Base-by-base conservation (phyloP, 2,113 vertebrate species). In the Ammospiza caudacuta region DNA sequence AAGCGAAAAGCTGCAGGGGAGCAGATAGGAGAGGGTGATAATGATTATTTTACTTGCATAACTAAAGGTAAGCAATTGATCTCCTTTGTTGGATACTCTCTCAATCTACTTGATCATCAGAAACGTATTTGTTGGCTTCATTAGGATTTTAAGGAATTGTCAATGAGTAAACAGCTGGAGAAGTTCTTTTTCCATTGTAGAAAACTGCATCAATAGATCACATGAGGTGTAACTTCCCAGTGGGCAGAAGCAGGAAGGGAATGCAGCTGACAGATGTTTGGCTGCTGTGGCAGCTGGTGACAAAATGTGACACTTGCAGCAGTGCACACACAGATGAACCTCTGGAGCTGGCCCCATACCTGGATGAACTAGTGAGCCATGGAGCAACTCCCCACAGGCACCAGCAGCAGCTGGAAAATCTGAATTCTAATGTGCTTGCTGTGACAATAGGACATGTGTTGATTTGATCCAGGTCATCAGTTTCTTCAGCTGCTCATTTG, bases 11-110 rank as follows among this genome's bases (percentile, higher is more conserved):
- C 99, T 87, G 98, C 99, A 13, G 99, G 99, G 68, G 99, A 99
- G 83, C 99, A 99, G 97, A 99, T 99, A 76, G 98, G 98, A 77
- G 99, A 99, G 97, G 99, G 99, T 59, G 99, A 99, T 97, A 99
- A 99, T 49, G 99, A 99, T 96, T 99, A 99, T 95, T 99, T 99
- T 69, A 99, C 99, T 18, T 99, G 99, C 89, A 99, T 99, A 95
- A 99, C 99, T 96, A 99, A 99, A 99, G 99, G 99, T 99, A 92
- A 95, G 57, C 8, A 51, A 27, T 14, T 79, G 20, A 52, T 64
- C 15, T 86, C 7, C 3, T 68, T 55, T 58, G 31, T 61, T 77
- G 55, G 23, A 28, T 79, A 18, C 12, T 64, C 14, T 83, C 72
- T 82, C 27, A 55, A 28, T 83, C 39, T 81, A 5, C 51, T 49